Evolutionary conservation across 2,797 vertebrate species (phyloP), one percentile per base, ranked within the genome.

Genomic region (Poecilia velifera): DNA sequence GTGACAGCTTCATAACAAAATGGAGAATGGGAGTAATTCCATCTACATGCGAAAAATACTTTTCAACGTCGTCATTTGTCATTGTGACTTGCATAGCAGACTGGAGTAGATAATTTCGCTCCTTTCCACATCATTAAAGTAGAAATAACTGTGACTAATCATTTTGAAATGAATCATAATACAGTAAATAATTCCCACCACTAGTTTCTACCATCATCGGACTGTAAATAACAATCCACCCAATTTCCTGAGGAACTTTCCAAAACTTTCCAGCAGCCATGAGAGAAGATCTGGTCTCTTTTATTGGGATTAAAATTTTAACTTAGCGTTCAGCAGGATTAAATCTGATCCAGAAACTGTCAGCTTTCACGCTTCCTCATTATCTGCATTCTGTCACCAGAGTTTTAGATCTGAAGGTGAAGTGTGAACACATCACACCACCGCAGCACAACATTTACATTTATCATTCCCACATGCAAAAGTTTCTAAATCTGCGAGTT

Each of bases 401-500:
- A 8, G 20, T 22, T 3, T 62, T 43, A 72, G 76, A 82, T 80
- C 55, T 82, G 22, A 74, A 76, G 25, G 76, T 49, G 20, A 20
- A 71, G 80, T n/a, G 76, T 81, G 4, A 64, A 22, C 68, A 45
- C 59, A 31, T 59, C 14, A 41, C 7, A 43, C 79, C 74, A 82
- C 25, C 4, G 84, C 74, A 47, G 82, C 80, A 76, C 64, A 36
- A 31, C 14, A 36, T 64, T 20, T 18, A 2, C 9, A 36, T 18
- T 7, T 3, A 3, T 64, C 16, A 20, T 36, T 34, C 14, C 31
- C 16, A 3, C 31, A 64, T 36, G 57, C 59, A 20, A 36, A 62
- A 62, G 31, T 36, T 36, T 36, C 59, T 18, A 36, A 36, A 64
- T 36, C 57, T 62, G 28, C 1, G 0, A 36, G 59, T 8, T 64